These are phyloP conservation scores for Cosmopolites sordidus DNA, from an alignment of 2,888 invertebrate species.

Conservation along the genomic window DNA sequence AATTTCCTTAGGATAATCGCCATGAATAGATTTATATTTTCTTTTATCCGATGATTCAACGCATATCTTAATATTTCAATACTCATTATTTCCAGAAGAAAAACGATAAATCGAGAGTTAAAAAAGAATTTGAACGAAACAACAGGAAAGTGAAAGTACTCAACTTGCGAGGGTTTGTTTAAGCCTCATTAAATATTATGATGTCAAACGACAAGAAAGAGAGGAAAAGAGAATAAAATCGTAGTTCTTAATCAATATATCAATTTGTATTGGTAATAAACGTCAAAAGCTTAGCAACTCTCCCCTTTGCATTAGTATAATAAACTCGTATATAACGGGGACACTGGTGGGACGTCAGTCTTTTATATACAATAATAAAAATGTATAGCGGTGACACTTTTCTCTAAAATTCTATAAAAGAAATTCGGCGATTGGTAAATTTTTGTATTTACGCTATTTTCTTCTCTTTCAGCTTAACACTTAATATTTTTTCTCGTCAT, in stretches of 20 bases:
- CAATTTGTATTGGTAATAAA: constrained; percentile 45
- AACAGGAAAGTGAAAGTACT: neutral
- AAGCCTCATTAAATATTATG: neutral
- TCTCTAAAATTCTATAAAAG: constrained; percentile 10
- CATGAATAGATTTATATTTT: no score
- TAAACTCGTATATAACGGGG: constrained; percentile 41
- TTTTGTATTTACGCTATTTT: constrained; percentile 3
- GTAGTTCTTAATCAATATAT: constrained; percentile 39
- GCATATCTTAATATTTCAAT: no score
- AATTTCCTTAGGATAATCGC: no score
- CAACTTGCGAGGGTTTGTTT: neutral
- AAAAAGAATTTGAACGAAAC: neutral
- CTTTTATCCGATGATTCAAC: no score
- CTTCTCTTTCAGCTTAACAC: no score
- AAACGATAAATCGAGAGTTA: neutral
- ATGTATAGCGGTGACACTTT: constrained; percentile 11
- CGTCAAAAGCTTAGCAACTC: constrained; percentile 39
- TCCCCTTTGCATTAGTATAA: constrained; percentile 43
- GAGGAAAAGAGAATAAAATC: constrained; percentile 31
- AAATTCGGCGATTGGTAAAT: constrained; percentile 1
- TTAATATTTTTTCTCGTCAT: no score
- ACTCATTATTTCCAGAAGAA: neutral
- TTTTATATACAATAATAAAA: constrained; percentile 15
- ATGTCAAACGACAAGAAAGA: constrained; percentile 1
- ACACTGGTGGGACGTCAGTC: constrained; percentile 4